A percentile compares a stretch with the other conserved stretches of the same genome.
These are phyloP conservation scores for Celastrina argiolus DNA, from an alignment of 2,888 invertebrate species.

Conservation along the genomic window DNA sequence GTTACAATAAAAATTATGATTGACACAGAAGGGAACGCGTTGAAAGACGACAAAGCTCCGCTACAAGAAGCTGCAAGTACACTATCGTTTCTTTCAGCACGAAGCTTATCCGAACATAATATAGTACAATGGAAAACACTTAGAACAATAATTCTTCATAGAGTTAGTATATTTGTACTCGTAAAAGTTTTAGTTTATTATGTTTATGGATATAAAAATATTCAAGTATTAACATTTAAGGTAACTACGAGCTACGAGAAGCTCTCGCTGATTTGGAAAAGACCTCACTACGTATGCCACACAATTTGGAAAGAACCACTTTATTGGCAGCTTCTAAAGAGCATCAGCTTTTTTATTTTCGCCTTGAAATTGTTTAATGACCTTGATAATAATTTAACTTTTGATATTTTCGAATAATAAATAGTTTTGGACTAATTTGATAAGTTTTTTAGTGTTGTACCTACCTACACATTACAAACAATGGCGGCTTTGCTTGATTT, in stretches of 20 bases:
- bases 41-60: not conserved
- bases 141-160: not conserved
- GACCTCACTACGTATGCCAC: conserved; percentile 36
- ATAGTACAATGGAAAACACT: not conserved
- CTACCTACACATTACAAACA: not conserved
- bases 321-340: conserved; percentile 46
- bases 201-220: not conserved
- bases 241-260: conserved; percentile 20
- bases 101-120: not conserved
- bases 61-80: not conserved
- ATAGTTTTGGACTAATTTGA: not conserved
- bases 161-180: not conserved
- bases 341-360: conserved; percentile 43
- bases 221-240: conserved; percentile 27
- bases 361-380: conserved; percentile 51
- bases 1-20: not conserved
- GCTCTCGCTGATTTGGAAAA: conserved; percentile 28
- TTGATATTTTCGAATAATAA: not conserved
- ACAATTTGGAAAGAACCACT: conserved; percentile 39
- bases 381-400: conserved; percentile 38
- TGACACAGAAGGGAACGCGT: not conserved
- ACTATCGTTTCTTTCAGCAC: not conserved
- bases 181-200: not conserved
- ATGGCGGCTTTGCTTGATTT: no score
- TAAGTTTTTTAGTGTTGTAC: not conserved